Evolutionary conservation across 2,797 vertebrate species (phyloP), one percentile per base, ranked within the genome.

Genomic region (Anniella stebbinsi): DNA sequence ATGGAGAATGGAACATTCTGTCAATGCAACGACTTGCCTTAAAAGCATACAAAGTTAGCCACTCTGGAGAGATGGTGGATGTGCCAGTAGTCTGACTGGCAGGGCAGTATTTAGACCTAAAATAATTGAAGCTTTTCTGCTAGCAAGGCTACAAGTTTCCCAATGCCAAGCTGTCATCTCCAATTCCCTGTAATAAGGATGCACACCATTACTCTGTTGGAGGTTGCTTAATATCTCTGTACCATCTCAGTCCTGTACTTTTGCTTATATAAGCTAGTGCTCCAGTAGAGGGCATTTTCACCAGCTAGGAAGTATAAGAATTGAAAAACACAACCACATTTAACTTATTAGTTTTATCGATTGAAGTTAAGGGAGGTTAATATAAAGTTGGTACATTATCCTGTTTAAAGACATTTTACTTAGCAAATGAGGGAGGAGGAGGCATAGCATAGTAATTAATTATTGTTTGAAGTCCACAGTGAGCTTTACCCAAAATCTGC

Each of bases 321-420:
- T 18, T 77, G 4, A 51, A 92, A 91, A 30, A 78, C 57, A 88
- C 45, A 87, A 51, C 57, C 84, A 86, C 90, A 93, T 82, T 92
- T 83, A 94, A 91, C 36, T 88, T 90, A 93, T 95, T 94, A 92
- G 5, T 87, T 60, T 77, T 73, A 87, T 54, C 88, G 63, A 84
- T 21, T 91, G 45, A 90, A 80, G 33, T 51, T 88, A 78, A 81
- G 23, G 63, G 87, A 84, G 90, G 72, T 93, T 93, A 94, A 91
- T 93, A 88, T 83, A 30, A 91, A 23, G n/a, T 73, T 93, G 84
- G 33, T 51, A 89, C 82, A 51, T 86, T 92, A 92, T 28, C 67
- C n/a, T 92, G 51, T 48, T 92, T 73, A 83, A 94, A 91, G 78
- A 51, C 15, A 76, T 86, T 92, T 78, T 86, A 8, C 84, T 94